Conservation (phyloP, 2,888 invertebrate species). For the Linyphia triangularis region DNA sequence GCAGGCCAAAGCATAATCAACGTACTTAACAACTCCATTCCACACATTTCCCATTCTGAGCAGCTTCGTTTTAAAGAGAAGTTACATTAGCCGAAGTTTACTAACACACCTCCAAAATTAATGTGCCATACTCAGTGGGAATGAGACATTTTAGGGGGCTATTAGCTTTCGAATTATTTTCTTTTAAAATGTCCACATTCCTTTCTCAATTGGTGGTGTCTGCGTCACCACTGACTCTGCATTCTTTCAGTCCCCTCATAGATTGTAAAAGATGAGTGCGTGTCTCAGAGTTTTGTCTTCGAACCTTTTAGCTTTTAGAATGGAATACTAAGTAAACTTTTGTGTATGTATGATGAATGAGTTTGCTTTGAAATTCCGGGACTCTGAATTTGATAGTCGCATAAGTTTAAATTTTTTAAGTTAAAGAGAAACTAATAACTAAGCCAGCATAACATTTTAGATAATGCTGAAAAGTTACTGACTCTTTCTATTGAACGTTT, state of each 20-base stretch:
- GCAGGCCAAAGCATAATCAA: not conserved
- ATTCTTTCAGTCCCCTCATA: not conserved
- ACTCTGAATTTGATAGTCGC: no score
- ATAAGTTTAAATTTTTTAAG: no score
- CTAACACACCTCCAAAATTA: conserved; percentile 7
- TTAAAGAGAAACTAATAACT: no score
- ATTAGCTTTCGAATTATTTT: not conserved
- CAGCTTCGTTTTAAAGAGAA: not conserved
- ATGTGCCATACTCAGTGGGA: not conserved
- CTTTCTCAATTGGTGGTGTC: not conserved
- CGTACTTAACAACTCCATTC: not conserved
- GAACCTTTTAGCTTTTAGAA: no score
- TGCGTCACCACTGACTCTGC: not conserved
- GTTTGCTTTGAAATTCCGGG: no score
- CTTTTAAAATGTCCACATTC: not conserved
- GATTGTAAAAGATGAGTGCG: not conserved
- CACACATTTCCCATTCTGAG: not conserved
- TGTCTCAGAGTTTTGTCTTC: not conserved
- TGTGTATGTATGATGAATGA: no score
- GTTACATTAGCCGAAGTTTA: conserved; percentile 33
- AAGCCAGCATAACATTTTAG: no score
- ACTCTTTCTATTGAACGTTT: no score
- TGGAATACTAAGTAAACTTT: no score
- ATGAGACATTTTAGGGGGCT: conserved; percentile 13
- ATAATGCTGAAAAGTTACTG: no score